phyloP scores from a whole-genome alignment of 2,888 invertebrate species.

The Gymnoscelis rufifasciata region DNA sequence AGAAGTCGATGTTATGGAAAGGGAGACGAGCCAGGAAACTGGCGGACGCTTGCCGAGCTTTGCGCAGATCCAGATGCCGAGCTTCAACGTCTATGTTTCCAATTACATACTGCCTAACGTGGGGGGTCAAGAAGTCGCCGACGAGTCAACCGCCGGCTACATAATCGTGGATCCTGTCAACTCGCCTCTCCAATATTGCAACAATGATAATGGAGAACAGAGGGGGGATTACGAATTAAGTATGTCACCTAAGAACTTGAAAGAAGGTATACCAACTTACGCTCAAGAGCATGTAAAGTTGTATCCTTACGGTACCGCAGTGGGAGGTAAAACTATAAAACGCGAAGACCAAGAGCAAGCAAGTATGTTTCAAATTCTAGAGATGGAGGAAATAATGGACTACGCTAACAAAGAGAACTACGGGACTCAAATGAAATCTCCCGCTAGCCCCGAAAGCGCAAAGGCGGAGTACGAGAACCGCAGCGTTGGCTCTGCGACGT shows the following conservation, averaged over 20 bases:
- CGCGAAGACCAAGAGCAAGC: conserved; percentile 57
- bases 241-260: conserved; percentile 54
- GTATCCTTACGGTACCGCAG: conserved; percentile 60
- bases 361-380: conserved; percentile 61
- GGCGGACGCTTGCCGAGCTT: conserved; percentile 82
- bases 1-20: conserved; percentile 72
- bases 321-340: conserved; percentile 67
- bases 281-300: conserved; percentile 54
- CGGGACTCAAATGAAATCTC: conserved; percentile 69
- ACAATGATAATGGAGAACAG: conserved; percentile 53
- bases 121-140: conserved; percentile 84
- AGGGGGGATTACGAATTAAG: conserved; percentile 62
- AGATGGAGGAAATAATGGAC: conserved; percentile 74
- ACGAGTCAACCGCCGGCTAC: conserved; percentile 74
- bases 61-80: conserved; percentile 80
- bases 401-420: conserved; percentile 77
- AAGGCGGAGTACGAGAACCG: conserved; percentile 63
- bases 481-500: conserved; percentile 56
- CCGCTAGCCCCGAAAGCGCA: conserved; percentile 70
- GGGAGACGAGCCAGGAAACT: conserved; percentile 59
- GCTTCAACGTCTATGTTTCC: conserved; percentile 79
- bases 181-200: conserved; percentile 58
- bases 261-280: conserved; percentile 62
- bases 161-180: conserved; percentile 68
- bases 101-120: conserved; percentile 83